Evolutionary conservation across 2,113 vertebrate genomes (phyloP).

Genomic region (Euleptes europaea): DNA sequence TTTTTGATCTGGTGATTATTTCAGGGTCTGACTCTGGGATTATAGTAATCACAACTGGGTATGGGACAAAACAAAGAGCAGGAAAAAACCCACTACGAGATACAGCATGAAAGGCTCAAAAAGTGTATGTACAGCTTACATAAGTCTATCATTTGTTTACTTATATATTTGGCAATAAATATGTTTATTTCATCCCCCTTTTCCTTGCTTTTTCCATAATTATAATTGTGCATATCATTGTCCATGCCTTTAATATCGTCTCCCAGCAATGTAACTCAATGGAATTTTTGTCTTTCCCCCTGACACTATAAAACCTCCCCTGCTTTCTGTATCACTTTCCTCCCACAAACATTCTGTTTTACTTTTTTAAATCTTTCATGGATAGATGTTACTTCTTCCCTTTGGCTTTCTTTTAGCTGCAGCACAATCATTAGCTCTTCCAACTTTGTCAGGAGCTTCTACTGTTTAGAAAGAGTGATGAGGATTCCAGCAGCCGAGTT

Average conservation of each 20-base stretch:
- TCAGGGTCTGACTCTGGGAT: conserved; percentile 10
- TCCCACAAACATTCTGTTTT: conserved; percentile 4
- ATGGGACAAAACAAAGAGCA: not conserved
- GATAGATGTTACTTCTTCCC: conserved; percentile 3
- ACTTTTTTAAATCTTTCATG: not conserved
- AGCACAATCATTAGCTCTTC: not conserved
- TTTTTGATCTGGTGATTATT: conserved; percentile 25
- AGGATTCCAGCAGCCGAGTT: not conserved
- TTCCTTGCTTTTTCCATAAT: not conserved
- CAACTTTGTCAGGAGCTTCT: not conserved
- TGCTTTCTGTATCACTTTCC: fast-evolving
- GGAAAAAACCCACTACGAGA: not conserved
- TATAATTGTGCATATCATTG: not conserved
- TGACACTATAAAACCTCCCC: not conserved
- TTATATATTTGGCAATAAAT: not conserved
- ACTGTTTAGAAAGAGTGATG: not conserved
- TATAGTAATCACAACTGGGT: conserved; percentile 17
- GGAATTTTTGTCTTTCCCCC: fast-evolving
- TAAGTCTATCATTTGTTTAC: not conserved
- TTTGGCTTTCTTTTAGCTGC: not conserved
- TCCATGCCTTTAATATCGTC: not conserved
- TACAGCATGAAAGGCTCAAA: conserved; percentile 17
- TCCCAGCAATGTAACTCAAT: not conserved
- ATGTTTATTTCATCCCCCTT: not conserved
- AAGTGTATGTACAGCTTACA: not conserved